Percentiles rank a stretch among this genome's conserved stretches.
phyloP scores from a whole-genome alignment of 37 sponge, comb jelly and placozoan genomes.

The Mnemiopsis leidyi region DNA sequence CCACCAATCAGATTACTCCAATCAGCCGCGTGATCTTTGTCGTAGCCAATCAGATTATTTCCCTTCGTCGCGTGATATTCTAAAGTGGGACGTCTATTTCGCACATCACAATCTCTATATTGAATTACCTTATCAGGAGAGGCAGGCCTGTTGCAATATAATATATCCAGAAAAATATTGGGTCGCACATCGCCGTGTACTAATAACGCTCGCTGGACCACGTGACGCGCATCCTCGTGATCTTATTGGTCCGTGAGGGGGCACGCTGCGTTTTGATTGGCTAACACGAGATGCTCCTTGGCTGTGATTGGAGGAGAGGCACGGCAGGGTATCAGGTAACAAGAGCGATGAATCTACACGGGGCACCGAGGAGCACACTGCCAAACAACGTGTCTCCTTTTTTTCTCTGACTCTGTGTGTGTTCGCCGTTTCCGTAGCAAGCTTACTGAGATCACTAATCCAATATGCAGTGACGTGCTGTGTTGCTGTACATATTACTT shows the following conservation, averaged over 20 bases:
- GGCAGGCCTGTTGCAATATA: background rate
- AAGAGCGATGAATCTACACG: background rate
- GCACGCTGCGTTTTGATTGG: background rate
- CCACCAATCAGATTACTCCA: background rate
- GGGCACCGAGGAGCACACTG: too few relatives aligned
- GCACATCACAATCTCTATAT: background rate
- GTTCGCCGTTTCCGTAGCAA: background rate
- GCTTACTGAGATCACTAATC: background rate
- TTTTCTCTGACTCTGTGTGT: background rate
- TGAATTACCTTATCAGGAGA: background rate
- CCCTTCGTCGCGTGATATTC: background rate
- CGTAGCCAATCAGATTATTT: background rate
- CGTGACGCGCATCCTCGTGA: background rate
- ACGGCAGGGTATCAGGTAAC: background rate
- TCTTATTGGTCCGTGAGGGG: too few relatives aligned
- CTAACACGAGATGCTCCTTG: background rate
- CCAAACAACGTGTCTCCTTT: background rate
- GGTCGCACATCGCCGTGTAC: background rate
- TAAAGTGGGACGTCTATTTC: background rate
- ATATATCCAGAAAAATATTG: background rate
- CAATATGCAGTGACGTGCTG: background rate
- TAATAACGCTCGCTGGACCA: background rate
- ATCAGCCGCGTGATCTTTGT: background rate
- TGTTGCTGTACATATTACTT: background rate
- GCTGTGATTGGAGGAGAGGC: background rate